Base-by-base conservation (phyloP, 2,888 invertebrate genomes). In the Drosophila kambysellisi region DNA sequence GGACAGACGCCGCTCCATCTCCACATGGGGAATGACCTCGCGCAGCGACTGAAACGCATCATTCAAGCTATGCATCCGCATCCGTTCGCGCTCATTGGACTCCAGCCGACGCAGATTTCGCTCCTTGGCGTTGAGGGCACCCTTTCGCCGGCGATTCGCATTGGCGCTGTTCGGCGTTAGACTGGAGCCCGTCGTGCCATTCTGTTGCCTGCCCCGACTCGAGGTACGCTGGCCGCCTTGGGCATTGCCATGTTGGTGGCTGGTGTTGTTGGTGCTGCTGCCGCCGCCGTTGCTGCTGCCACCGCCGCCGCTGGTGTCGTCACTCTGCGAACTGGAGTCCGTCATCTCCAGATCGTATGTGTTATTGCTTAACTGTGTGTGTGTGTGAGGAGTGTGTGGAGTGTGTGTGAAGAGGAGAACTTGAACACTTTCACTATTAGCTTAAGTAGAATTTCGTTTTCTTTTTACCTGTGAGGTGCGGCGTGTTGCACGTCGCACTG, bases 21-120 rank as follows among this genome's bases (percentile, higher is more conserved):
- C 96, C 43, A 97, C 96, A 89, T 97, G 97, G 0, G 97, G 97
- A 82, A 97, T 97, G 4, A 97, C 97, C 91, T 96, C 96, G 37
- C 97, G 95, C 59, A 97, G 94, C 88, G 96, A 96, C 95, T 97
- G 94, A 93, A 98, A 98, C 20, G 98, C 98, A 91, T 97, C 97
- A 92, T 98, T 98, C 67, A 98, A 94, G 61, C 97, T 97, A 93
- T 98, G 98, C 98, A 98, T 98, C 86, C 98, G 94, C 96, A 97
- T 97, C 68, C 98, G 94, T 93, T 98, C 98, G 61, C 98, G 94
- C 92, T 98, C 98, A 93, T 98, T 98, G 93, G 97, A 97, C 93
- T 98, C 98, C 60, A 98, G 94, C 67, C 98, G 95, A 58, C 98
- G 95, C 70, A 97, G 94, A 93, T 98, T 98, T 76, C 98, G 94